phyloP scores from a whole-genome alignment of 2,113 vertebrate species.

The Capra hircus region DNA sequence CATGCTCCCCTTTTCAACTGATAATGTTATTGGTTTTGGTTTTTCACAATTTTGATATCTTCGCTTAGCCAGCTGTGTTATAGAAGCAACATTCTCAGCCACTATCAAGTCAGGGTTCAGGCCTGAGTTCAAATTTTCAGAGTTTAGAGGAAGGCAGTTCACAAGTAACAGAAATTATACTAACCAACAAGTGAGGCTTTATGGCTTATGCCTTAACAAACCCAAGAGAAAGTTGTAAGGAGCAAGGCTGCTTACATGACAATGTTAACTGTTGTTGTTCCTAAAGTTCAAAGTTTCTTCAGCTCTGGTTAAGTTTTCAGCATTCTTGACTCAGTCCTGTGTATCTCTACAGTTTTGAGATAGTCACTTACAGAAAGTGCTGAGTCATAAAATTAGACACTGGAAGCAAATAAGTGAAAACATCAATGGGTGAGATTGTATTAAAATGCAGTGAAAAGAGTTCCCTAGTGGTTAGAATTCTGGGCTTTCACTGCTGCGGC shows the following conservation, averaged over 20 bases:
- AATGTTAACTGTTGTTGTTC: not conserved
- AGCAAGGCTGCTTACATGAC: not conserved
- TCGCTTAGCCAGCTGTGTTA: not conserved
- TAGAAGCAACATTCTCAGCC: not conserved
- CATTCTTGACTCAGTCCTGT: not conserved
- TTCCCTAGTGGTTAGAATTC: not conserved
- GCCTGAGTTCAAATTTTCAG: not conserved
- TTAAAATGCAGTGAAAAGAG: not conserved
- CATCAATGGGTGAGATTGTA: not conserved
- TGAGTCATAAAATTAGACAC: not conserved
- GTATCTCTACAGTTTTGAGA: not conserved
- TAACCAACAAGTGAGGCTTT: not conserved
- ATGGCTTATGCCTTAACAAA: not conserved
- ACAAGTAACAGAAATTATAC: not conserved
- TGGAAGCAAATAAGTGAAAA: not conserved
- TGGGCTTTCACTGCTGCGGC: not conserved
- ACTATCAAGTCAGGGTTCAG: not conserved
- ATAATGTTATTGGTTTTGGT: not conserved
- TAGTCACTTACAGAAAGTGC: not conserved
- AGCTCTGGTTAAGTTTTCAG: not conserved
- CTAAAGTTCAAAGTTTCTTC: not conserved
- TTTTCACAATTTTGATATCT: not conserved
- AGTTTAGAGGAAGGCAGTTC: not conserved
- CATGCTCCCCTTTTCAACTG: not conserved
- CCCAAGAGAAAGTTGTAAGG: not conserved